phyloP scores from a whole-genome alignment of 2,888 invertebrate species.

The Tuberolachnus salignus region DNA sequence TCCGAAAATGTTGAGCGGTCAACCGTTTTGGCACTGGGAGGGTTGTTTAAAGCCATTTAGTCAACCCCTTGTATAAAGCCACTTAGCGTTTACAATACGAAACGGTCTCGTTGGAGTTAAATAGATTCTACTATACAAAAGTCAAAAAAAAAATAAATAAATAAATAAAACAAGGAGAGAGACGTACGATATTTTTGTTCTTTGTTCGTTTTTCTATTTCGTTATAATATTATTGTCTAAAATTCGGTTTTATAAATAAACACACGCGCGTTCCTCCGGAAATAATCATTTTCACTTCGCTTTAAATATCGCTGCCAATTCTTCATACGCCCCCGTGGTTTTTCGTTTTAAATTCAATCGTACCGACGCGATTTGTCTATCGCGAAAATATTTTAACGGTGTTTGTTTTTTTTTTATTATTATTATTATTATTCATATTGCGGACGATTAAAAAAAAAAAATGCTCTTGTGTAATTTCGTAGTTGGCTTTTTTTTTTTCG shows the following conservation, averaged over 20 bases:
- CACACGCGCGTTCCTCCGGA: not conserved
- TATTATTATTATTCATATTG: not conserved
- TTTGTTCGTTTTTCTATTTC: not conserved
- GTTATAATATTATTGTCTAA: not conserved
- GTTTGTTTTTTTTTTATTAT: not conserved
- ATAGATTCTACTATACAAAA: too few species aligned
- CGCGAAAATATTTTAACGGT: slow-evolving; percentile 9
- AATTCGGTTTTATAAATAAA: slow-evolving; percentile 30
- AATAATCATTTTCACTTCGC: slow-evolving; percentile 30
- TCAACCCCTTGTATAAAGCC: too few species aligned
- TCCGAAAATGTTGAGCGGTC: too few species aligned
- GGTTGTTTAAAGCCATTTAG: too few species aligned
- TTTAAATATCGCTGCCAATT: slow-evolving; percentile 11
- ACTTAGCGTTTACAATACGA: too few species aligned
- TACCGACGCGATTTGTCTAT: slow-evolving; percentile 1
- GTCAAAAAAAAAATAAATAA: too few species aligned
- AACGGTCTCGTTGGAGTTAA: too few species aligned
- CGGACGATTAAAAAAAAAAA: slow-evolving; percentile 17
- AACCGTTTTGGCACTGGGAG: too few species aligned
- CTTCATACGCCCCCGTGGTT: slow-evolving; percentile 19
- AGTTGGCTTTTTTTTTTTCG: not conserved
- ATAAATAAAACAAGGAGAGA: too few species aligned
- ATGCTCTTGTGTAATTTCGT: not conserved
- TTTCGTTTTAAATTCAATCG: slow-evolving; percentile 36
- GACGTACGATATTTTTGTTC: too few species aligned